Conservation (phyloP, 2,797 vertebrate species). For the Bovichtus variegatus region DNA sequence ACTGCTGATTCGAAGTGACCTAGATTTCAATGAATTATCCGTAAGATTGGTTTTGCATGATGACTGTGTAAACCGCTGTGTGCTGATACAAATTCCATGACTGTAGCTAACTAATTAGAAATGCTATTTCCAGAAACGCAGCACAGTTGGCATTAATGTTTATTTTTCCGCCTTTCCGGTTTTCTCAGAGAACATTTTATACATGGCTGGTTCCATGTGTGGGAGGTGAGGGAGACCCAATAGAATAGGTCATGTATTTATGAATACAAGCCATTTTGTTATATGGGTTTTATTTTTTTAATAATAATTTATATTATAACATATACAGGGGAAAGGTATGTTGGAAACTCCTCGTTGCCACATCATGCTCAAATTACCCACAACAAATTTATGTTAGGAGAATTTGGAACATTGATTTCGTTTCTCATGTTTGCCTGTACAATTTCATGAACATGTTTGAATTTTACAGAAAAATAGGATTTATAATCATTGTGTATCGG, state of each 20-base stretch:
- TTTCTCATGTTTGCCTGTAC: not conserved
- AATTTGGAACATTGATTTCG: not conserved
- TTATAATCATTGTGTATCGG: not conserved
- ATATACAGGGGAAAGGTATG: not conserved
- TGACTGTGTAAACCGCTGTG: conserved; percentile 27
- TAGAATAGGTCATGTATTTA: conserved; percentile 37
- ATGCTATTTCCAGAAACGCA: conserved; percentile 61
- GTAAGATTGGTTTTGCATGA: conserved; percentile 47
- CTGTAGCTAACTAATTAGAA: conserved; percentile 55
- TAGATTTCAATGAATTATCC: conserved; percentile 52
- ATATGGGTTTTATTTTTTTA: conserved; percentile 11
- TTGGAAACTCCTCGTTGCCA: not conserved
- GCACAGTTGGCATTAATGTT: conserved; percentile 51
- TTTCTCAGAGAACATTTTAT: conserved; percentile 53
- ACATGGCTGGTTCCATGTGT: conserved; percentile 64
- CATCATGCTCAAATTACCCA: not conserved
- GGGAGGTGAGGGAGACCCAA: conserved; percentile 21
- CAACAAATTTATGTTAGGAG: not conserved
- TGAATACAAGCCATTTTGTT: conserved; percentile 56
- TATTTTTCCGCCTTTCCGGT: conserved; percentile 57
- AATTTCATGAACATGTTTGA: not conserved
- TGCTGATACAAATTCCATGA: conserved; percentile 44
- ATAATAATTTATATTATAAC: not conserved
- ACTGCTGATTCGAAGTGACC: conserved; percentile 57
- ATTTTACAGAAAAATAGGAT: not conserved